Evolutionary conservation across 2,888 invertebrate genomes (phyloP).

Genomic region (Thecocarcelia acutangulata): DNA sequence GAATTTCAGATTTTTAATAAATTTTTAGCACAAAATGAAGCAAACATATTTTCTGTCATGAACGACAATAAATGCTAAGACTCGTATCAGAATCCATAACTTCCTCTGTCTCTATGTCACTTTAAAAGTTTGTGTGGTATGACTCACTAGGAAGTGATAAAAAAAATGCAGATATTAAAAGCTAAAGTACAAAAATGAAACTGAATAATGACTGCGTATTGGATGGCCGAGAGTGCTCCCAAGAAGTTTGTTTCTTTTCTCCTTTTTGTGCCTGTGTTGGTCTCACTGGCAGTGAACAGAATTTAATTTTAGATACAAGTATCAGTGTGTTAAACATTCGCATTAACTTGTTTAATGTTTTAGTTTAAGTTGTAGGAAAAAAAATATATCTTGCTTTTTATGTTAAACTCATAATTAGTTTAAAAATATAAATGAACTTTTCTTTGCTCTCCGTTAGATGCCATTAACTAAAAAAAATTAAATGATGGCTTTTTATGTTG

Average conservation of each 20-base stretch:
- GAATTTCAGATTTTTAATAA: no score
- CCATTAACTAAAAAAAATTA: no score
- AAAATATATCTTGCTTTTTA: slow-evolving; percentile 16
- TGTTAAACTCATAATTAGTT: slow-evolving; percentile 47
- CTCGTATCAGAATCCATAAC: background rate
- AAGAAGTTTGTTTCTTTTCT: background rate
- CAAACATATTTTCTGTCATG: no score
- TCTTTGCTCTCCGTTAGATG: background rate
- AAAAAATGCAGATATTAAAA: slow-evolving; percentile 2
- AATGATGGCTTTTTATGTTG: no score
- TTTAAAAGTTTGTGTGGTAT: slow-evolving; percentile 1
- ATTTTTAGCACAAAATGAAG: no score
- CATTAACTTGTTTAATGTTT: background rate
- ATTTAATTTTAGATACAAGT: slow-evolving; percentile 38
- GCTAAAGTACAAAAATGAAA: background rate
- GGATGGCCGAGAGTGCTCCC: background rate
- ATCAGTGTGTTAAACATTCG: slow-evolving; percentile 11
- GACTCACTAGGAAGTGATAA: slow-evolving; percentile 17
- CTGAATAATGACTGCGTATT: background rate
- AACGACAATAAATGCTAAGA: background rate
- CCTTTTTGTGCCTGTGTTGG: slow-evolving; percentile 8
- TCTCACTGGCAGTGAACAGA: background rate
- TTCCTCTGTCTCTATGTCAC: background rate
- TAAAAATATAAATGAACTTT: slow-evolving; percentile 44
- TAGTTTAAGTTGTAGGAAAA: slow-evolving; percentile 12